A percentile compares a stretch with the other conserved stretches of the same genome.
phyloP scores from a whole-genome alignment of 1,140 invertebrate species.

The Brachionus koreanus region DNA sequence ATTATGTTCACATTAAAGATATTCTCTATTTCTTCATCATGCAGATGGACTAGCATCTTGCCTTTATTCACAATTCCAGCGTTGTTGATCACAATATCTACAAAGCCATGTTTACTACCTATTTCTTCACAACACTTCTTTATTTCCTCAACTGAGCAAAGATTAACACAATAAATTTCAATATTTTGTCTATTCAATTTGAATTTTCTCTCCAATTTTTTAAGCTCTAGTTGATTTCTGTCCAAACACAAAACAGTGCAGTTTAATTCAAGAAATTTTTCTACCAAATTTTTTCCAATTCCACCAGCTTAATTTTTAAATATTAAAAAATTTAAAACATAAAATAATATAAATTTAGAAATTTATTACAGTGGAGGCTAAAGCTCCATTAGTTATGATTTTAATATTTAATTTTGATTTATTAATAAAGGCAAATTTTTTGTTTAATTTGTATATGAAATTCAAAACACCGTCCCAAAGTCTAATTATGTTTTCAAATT shows the following conservation, averaged over 20 bases:
- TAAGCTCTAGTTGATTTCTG: neutral
- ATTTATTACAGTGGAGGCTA: no score
- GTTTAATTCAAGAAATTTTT: neutral
- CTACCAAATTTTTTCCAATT: neutral
- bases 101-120: neutral
- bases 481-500: no score
- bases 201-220: neutral
- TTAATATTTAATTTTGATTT: no score
- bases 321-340: no score
- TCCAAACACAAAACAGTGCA: conserved; percentile 2
- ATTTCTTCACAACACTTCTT: neutral
- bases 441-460: no score
- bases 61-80: conserved; percentile 31
- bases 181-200: neutral
- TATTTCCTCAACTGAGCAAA: neutral
- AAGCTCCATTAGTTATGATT: no score
- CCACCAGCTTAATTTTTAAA: conserved; percentile 7
- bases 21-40: conserved; percentile 1
- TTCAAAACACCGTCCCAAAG: no score
- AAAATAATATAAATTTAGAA: no score
- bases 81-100: conserved; percentile 36
- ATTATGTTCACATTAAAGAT: conserved; percentile 39
- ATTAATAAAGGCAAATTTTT: no score
- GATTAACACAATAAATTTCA: neutral
- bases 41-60: neutral